Conservation (phyloP, 2,113 vertebrate species). For the Penelope pileata region DNA sequence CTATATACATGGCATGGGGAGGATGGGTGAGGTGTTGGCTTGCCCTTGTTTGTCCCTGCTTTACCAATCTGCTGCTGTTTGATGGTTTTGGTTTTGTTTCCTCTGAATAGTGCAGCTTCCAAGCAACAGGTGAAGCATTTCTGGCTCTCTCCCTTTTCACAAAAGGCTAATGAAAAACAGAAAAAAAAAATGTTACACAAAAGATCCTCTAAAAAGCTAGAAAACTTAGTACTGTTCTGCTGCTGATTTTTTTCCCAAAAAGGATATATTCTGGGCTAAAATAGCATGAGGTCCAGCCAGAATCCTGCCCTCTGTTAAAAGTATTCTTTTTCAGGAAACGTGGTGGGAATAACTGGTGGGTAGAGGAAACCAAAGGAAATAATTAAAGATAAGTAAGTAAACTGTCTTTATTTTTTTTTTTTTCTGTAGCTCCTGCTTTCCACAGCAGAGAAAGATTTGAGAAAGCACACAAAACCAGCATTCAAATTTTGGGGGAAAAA, state of each 20-base stretch:
- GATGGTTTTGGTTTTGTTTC: background rate
- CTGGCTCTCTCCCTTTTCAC: background rate
- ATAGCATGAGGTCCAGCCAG: background rate
- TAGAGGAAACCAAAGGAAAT: background rate
- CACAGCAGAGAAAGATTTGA: background rate
- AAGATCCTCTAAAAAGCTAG: background rate
- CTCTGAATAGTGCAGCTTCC: background rate
- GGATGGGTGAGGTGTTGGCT: background rate
- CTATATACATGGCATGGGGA: fast-evolving
- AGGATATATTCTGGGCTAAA: background rate
- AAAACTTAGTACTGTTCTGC: background rate
- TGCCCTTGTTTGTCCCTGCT: background rate
- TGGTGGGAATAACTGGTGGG: background rate
- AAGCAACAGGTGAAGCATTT: background rate
- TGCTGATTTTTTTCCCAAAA: background rate
- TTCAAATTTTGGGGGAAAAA: background rate
- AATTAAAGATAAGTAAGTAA: background rate
- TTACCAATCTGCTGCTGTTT: background rate
- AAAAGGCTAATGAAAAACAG: background rate
- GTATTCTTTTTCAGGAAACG: background rate
- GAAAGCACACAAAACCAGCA: background rate
- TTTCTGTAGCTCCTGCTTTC: background rate
- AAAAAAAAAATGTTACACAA: background rate
- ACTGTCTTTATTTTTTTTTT: background rate
- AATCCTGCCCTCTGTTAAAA: background rate